These are phyloP conservation scores for Orchestes rusci DNA, from an alignment of 2,888 invertebrate genomes.

Conservation along the genomic window DNA sequence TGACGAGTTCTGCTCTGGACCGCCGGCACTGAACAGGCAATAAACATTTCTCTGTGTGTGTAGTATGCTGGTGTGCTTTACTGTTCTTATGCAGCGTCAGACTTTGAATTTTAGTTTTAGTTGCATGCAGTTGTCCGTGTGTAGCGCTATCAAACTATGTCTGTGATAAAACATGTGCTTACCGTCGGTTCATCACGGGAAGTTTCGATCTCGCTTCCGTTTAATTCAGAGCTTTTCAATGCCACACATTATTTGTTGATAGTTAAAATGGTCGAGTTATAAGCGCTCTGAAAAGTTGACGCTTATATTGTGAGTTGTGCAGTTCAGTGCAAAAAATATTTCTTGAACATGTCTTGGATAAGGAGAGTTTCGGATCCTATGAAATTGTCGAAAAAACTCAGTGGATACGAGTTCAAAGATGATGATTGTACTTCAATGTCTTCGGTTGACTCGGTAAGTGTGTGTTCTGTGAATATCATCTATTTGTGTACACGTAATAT, in stretches of 20 bases:
- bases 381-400: conserved; percentile 27
- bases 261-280: too few relatives aligned
- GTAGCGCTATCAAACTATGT: conserved; percentile 14
- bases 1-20: too few relatives aligned
- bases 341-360: conserved; percentile 36
- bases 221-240: too few relatives aligned
- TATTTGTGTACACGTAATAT: too few relatives aligned
- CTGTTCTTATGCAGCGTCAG: conserved; percentile 27
- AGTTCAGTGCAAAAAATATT: too few relatives aligned
- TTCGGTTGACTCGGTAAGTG: conserved; percentile 40
- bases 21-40: conserved; percentile 16
- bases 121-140: conserved; percentile 16
- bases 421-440: conserved; percentile 34
- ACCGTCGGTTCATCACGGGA: conserved; percentile 10
- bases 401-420: conserved; percentile 28
- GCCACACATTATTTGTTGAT: too few relatives aligned
- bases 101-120: conserved; percentile 19
- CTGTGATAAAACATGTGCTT: conserved; percentile 20
- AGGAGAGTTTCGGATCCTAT: conserved; percentile 35
- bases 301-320: too few relatives aligned
- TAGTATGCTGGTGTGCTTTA: conserved; percentile 28
- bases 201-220: conserved; percentile 15
- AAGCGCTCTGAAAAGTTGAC: too few relatives aligned
- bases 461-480: neutral
- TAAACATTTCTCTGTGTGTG: conserved; percentile 13